A percentile compares a stretch with the other conserved stretches of the same genome.
Conservation (phyloP, 2,888 invertebrate species). For the Amphipyra berbera region DNA sequence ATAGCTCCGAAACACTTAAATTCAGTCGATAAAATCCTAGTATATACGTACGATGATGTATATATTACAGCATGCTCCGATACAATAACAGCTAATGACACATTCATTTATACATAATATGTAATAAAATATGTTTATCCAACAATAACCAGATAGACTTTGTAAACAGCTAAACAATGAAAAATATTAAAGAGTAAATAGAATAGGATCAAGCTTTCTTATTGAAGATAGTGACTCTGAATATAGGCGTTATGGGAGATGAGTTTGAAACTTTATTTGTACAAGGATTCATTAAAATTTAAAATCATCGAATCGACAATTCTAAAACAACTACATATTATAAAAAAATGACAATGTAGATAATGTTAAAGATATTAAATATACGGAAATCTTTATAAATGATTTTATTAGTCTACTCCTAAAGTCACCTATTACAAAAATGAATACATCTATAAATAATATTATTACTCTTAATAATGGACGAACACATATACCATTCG, state of each 20-base stretch:
- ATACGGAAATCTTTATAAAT: conserved; percentile 56
- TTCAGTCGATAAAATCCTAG: conserved; percentile 84
- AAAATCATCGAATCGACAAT: conserved; percentile 48
- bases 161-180: conserved; percentile 82
- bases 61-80: conserved; percentile 78
- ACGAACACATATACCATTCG: conserved; percentile 88
- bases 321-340: conserved; percentile 44
- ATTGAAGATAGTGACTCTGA: conserved; percentile 70
- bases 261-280: conserved; percentile 65
- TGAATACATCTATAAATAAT: conserved; percentile 83
- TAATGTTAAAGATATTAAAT: conserved; percentile 44
- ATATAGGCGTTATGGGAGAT: conserved; percentile 63
- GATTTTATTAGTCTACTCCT: conserved; percentile 67
- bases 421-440: conserved; percentile 78
- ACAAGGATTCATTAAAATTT: conserved; percentile 63
- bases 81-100: conserved; percentile 75
- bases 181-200: conserved; percentile 73
- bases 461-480: conserved; percentile 84
- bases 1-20: conserved; percentile 73
- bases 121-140: conserved; percentile 84
- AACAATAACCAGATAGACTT: conserved; percentile 87
- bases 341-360: conserved; percentile 42
- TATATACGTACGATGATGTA: conserved; percentile 67
- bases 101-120: conserved; percentile 71
- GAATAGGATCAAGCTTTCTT: conserved; percentile 65